Percentiles rank a stretch among this genome's conserved stretches.
Evolutionary conservation across 2,888 invertebrate genomes (phyloP).

Genomic region (Eristalinus aeneus): DNA sequence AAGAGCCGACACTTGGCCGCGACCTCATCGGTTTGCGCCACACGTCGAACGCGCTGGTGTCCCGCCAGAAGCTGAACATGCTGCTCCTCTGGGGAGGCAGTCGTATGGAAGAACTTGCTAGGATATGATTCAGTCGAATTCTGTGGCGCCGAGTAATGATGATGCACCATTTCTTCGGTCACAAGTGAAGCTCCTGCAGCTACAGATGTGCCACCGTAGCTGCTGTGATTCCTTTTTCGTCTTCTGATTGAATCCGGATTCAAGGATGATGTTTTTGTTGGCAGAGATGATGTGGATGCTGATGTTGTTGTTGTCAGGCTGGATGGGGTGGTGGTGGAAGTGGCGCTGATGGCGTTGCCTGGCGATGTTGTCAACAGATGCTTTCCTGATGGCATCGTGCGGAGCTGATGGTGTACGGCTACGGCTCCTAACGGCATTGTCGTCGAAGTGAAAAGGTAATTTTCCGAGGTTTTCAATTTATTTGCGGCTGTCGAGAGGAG

Average conservation of each 20-base stretch:
- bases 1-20: constrained; percentile 83
- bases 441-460: constrained; percentile 47
- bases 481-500: constrained; percentile 55
- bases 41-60: constrained; percentile 71
- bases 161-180: constrained; percentile 66
- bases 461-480: constrained; percentile 62
- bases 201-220: constrained; percentile 25
- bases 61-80: constrained; percentile 29
- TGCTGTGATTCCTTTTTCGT: constrained; percentile 12
- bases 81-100: constrained; percentile 31
- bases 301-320: constrained; percentile 13
- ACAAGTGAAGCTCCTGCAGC: constrained; percentile 32
- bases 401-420: constrained; percentile 27
- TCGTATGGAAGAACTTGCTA: constrained; percentile 64
- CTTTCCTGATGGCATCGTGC: constrained; percentile 37
- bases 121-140: constrained; percentile 61
- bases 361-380: constrained; percentile 52
- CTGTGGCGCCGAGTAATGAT: constrained; percentile 58
- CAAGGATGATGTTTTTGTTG: constrained; percentile 14
- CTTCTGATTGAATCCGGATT: constrained; percentile 51
- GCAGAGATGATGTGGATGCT: constrained; percentile 32
- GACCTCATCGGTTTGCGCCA: constrained; percentile 73
- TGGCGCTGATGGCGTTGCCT: constrained; percentile 53
- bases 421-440: constrained; percentile 55
- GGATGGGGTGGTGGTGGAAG: not conserved